Percentiles rank a stretch among this genome's conserved stretches.
Conservation (phyloP, 2,113 vertebrate genomes). For the Rhinoderma darwinii region DNA sequence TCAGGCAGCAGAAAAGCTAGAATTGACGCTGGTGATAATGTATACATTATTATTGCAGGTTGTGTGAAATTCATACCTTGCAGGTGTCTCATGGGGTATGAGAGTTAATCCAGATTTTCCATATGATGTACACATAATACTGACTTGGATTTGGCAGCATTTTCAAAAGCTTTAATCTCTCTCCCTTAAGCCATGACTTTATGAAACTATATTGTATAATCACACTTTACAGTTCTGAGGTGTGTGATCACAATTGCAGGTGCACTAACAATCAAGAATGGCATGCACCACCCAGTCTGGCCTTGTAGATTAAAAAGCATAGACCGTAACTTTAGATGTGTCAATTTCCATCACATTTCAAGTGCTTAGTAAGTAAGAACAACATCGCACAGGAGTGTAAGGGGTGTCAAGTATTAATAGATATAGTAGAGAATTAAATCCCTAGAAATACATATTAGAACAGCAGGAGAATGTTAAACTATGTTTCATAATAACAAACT, state of each 20-base stretch:
- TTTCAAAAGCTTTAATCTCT: constrained; percentile 52
- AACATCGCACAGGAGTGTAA: constrained; percentile 26
- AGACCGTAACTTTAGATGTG: constrained; percentile 40
- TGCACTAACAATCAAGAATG: constrained; percentile 45
- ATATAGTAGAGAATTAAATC: background rate
- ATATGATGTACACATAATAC: constrained; percentile 54
- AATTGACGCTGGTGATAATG: no score
- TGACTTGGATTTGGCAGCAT: constrained; percentile 43
- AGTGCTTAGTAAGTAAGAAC: constrained; percentile 31
- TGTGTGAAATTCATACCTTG: constrained; percentile 37
- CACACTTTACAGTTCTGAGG: constrained; percentile 50
- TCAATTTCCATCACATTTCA: constrained; percentile 43
- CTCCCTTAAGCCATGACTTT: constrained; percentile 37
- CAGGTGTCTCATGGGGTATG: constrained; percentile 48
- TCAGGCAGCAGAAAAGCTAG: no score
- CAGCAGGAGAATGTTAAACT: background rate
- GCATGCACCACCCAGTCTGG: constrained; percentile 19
- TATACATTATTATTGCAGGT: background rate
- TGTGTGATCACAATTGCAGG: constrained; percentile 51
- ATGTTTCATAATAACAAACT: background rate
- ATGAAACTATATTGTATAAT: constrained; percentile 56
- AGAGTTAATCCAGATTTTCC: constrained; percentile 57
- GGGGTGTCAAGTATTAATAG: background rate
- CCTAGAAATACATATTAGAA: background rate
- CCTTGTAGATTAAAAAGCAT: constrained; percentile 41